Conservation (phyloP, 2,797 vertebrate species). For the Acestrorhynchus altus region DNA sequence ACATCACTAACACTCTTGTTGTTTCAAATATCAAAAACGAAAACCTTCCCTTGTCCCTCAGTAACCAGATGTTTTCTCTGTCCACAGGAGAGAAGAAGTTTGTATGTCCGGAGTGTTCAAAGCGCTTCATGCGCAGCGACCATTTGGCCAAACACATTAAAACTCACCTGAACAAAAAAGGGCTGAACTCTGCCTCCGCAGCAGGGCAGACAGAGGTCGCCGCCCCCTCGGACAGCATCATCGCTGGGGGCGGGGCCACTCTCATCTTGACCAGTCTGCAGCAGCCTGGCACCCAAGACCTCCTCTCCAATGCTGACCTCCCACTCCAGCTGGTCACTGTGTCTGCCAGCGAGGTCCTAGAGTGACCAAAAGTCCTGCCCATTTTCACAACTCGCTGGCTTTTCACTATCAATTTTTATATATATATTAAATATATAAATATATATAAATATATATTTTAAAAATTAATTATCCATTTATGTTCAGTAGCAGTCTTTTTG, state of each 20-base stretch:
- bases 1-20: no score
- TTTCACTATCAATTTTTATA: slow-evolving; percentile 83
- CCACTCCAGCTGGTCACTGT: slow-evolving; percentile 98
- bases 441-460: slow-evolving; percentile 85
- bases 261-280: slow-evolving; percentile 96
- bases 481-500: slow-evolving; percentile 99
- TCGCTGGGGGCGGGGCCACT: slow-evolving; percentile 95
- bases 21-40: no score
- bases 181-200: slow-evolving; percentile 85
- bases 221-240: slow-evolving; percentile 85
- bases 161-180: slow-evolving; percentile 99
- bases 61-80: background rate
- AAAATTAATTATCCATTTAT: slow-evolving; percentile 86
- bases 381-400: slow-evolving; percentile 83
- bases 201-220: slow-evolving; percentile 85
- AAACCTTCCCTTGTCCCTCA: background rate
- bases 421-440: slow-evolving; percentile 77
- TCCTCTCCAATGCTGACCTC: slow-evolving; percentile 97
- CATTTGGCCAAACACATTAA: slow-evolving; percentile 99
- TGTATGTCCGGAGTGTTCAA: slow-evolving; percentile 97
- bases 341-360: slow-evolving; percentile 96
- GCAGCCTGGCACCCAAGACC: slow-evolving; percentile 88
- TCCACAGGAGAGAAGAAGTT: slow-evolving; percentile 97
- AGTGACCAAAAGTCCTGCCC: slow-evolving; percentile 82
- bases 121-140: slow-evolving; percentile 99